phyloP scores from a whole-genome alignment of 2,888 invertebrate genomes.

The Matsumyia berberina region DNA sequence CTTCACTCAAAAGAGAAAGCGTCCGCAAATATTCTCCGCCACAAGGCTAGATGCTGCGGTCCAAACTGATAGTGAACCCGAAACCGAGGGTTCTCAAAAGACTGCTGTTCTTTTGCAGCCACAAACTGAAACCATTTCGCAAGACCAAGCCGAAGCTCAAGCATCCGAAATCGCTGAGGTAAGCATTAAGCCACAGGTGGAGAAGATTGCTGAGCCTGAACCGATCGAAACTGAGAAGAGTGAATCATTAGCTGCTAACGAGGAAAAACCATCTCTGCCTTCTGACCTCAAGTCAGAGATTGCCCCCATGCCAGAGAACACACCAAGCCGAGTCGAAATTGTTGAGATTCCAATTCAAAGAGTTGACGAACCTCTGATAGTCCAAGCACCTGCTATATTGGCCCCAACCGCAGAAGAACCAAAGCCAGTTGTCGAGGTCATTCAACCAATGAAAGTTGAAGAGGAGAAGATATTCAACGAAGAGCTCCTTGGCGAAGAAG shows the following conservation, averaged over 20 bases:
- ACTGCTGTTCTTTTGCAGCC: constrained; percentile 51
- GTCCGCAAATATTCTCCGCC: constrained; percentile 79
- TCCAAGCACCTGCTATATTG: constrained; percentile 10
- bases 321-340: constrained; percentile 43
- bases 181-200: constrained; percentile 76
- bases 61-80: constrained; percentile 14
- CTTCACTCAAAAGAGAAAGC: constrained; percentile 81
- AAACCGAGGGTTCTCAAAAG: constrained; percentile 71
- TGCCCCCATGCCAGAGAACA: constrained; percentile 34
- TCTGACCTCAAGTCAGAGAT: constrained; percentile 31
- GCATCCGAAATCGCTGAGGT: constrained; percentile 79
- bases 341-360: constrained; percentile 65
- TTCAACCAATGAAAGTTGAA: constrained; percentile 16
- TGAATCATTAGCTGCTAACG: constrained; percentile 1
- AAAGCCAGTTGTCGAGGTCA: constrained; percentile 1
- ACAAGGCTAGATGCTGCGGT: constrained; percentile 75
- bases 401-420: constrained; percentile 10
- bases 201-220: constrained; percentile 6
- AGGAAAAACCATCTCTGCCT: constrained; percentile 14
- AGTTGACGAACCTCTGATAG: constrained; percentile 35
- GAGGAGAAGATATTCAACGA: constrained; percentile 11
- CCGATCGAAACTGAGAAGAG: constrained; percentile 26
- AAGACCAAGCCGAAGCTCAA: constrained; percentile 74
- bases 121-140: constrained; percentile 24
- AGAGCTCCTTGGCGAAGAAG: constrained; percentile 3